Percentiles rank a stretch among this genome's conserved stretches.
phyloP scores from a whole-genome alignment of 2,888 invertebrate species.

The Latrodectus elegans region DNA sequence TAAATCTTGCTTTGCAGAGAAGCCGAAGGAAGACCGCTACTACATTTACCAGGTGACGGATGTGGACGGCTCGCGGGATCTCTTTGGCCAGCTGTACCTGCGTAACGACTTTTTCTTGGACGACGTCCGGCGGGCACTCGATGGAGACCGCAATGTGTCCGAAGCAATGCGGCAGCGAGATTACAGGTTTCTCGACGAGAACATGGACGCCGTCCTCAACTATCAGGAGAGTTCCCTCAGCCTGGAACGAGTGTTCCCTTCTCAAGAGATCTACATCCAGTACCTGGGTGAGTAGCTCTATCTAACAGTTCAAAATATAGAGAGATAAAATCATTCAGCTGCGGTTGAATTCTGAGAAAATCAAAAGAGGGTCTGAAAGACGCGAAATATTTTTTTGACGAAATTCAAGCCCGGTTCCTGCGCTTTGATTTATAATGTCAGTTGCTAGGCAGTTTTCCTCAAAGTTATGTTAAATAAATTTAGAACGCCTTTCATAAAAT shows the following conservation, averaged over 20 bases:
- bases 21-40: slow-evolving; percentile 28
- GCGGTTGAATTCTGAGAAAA: too few species aligned
- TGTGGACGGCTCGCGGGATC: slow-evolving; percentile 56
- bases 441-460: too few species aligned
- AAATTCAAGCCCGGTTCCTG: too few species aligned
- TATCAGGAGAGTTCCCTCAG: slow-evolving; percentile 60
- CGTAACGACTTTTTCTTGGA: slow-evolving; percentile 28
- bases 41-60: slow-evolving; percentile 52
- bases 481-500: too few species aligned
- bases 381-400: too few species aligned
- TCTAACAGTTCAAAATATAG: too few species aligned
- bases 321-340: too few species aligned
- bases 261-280: slow-evolving; percentile 70
- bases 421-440: too few species aligned
- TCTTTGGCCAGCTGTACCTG: slow-evolving; percentile 52
- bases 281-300: slow-evolving; percentile 38
- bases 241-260: slow-evolving; percentile 70
- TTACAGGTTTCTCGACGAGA: slow-evolving; percentile 61
- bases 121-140: slow-evolving; percentile 39
- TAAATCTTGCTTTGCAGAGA: slow-evolving; percentile 9
- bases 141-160: slow-evolving; percentile 34
- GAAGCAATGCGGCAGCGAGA: slow-evolving; percentile 40
- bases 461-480: too few species aligned
- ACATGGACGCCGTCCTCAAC: slow-evolving; percentile 30
- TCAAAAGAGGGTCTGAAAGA: too few species aligned